phyloP scores from a whole-genome alignment of 1,140 invertebrate species.

The Tetragonula clypearis region DNA sequence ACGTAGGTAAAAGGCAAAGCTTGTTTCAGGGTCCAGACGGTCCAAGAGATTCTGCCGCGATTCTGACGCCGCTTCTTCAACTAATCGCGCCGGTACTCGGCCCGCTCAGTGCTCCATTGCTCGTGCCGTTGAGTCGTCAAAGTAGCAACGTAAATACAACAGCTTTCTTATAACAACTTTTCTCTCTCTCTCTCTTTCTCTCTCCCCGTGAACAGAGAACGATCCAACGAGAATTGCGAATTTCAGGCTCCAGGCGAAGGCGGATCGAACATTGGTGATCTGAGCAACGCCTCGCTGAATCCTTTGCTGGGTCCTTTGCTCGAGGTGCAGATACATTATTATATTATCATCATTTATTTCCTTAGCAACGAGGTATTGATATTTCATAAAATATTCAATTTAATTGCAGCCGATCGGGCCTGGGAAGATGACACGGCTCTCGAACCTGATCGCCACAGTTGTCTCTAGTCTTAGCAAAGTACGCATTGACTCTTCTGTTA shows the following conservation, averaged over 20 bases:
- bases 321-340: constrained; percentile 60
- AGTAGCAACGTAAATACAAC: constrained; percentile 73
- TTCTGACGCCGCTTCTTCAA: constrained; percentile 73
- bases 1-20: not conserved
- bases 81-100: constrained; percentile 74
- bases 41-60: constrained; percentile 70
- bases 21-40: constrained; percentile 72
- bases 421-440: constrained; percentile 70
- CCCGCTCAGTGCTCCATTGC: constrained; percentile 73
- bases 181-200: not conserved
- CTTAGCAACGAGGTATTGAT: not conserved
- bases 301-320: constrained; percentile 73
- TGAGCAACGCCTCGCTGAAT: constrained; percentile 59
- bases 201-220: no score
- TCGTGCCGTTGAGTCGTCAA: constrained; percentile 71
- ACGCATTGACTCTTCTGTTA: constrained; percentile 57
- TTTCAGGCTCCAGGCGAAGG: constrained; percentile 70
- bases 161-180: not conserved
- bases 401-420: constrained; percentile 69
- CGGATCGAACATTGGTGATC: constrained; percentile 64
- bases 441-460: constrained; percentile 71
- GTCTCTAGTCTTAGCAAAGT: constrained; percentile 75
- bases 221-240: constrained; percentile 5
- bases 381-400: not conserved
- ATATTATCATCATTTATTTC: not conserved